Evolutionary conservation across 2,797 vertebrate genomes (phyloP).

Genomic region (Periparus ater): DNA sequence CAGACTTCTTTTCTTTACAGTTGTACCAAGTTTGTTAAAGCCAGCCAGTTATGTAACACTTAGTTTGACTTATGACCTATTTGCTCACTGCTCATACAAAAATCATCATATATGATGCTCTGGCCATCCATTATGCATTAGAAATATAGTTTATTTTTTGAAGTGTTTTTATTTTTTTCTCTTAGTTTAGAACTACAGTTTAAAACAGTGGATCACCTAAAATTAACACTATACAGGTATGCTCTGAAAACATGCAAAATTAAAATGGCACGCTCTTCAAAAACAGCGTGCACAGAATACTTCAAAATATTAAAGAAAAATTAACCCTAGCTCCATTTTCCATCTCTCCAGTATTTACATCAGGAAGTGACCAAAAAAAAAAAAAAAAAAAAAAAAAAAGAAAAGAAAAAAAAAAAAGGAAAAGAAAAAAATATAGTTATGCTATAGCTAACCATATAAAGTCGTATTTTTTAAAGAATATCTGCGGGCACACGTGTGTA

Average conservation of each 20-base stretch:
- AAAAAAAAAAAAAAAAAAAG: fast-evolving
- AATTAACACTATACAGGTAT: neutral
- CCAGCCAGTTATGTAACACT: slow-evolving; percentile 52
- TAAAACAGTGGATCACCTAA: neutral
- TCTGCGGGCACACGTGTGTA: neutral
- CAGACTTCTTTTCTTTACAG: neutral
- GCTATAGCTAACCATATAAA: neutral
- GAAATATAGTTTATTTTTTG: fast-evolving
- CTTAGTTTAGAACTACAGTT: neutral
- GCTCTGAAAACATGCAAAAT: neutral
- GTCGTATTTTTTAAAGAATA: neutral
- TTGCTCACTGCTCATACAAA: slow-evolving; percentile 1
- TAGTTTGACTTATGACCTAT: slow-evolving; percentile 58
- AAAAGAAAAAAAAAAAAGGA: neutral
- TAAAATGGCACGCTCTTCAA: neutral
- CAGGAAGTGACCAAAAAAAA: neutral
- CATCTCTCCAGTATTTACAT: neutral
- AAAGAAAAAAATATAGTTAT: no score
- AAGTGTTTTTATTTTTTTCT: neutral
- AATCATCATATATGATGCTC: neutral
- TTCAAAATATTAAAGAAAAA: neutral
- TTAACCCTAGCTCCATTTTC: neutral
- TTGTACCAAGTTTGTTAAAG: slow-evolving; percentile 48
- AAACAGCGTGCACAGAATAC: neutral
- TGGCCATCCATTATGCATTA: neutral